Evolutionary conservation across 2,888 invertebrate species (phyloP).

Genomic region (Orthosia gothica): DNA sequence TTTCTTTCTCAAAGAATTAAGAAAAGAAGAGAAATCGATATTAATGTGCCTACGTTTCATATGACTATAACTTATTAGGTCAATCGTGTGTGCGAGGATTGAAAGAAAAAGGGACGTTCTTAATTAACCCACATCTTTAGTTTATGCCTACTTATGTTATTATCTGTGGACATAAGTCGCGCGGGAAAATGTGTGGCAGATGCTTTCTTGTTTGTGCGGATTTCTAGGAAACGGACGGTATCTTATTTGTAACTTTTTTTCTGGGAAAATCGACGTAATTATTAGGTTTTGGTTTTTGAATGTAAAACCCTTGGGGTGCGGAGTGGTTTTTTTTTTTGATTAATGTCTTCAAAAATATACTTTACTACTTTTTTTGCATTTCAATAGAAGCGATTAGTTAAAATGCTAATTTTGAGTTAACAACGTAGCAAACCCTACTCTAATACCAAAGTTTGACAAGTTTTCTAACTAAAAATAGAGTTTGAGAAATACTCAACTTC

Average conservation of each 20-base stretch:
- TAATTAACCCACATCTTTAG: slow-evolving; percentile 53
- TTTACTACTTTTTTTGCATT: too few relatives aligned
- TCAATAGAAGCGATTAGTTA: too few relatives aligned
- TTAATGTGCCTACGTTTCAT: slow-evolving; percentile 25
- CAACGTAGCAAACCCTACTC: too few relatives aligned
- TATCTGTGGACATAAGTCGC: slow-evolving; percentile 44
- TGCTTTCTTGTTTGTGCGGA: slow-evolving; percentile 12
- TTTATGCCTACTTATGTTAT: slow-evolving; percentile 23
- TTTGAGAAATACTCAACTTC: too few relatives aligned
- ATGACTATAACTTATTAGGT: slow-evolving; percentile 48
- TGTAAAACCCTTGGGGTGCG: not conserved
- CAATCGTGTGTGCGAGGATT: slow-evolving; percentile 48
- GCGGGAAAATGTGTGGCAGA: slow-evolving; percentile 39
- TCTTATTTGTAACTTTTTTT: slow-evolving; percentile 10
- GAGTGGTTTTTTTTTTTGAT: too few relatives aligned
- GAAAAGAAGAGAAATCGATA: slow-evolving; percentile 11
- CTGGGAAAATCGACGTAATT: not conserved
- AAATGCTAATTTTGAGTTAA: too few relatives aligned
- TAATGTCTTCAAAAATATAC: too few relatives aligned
- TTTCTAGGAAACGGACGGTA: slow-evolving; percentile 7
- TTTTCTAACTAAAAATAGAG: too few relatives aligned
- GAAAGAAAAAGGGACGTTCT: slow-evolving; percentile 49
- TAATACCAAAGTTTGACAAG: too few relatives aligned
- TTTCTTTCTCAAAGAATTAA: not conserved
- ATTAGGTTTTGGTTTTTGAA: not conserved